These are phyloP conservation scores for Psilanteris sp. DNA, from an alignment of 1,140 invertebrate genomes.

Conservation along the genomic window DNA sequence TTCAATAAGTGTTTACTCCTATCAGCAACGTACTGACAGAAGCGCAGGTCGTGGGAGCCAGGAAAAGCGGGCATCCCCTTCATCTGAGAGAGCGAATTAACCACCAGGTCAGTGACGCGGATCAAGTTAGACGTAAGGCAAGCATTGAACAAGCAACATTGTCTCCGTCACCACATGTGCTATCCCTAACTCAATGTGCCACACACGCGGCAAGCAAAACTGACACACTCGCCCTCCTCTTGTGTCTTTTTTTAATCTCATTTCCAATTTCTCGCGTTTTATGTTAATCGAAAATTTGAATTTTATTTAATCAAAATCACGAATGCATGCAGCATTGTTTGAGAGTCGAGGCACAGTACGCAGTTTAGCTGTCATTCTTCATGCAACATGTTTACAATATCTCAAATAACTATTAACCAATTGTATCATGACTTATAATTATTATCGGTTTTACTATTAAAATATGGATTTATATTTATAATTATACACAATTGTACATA, in stretches of 20 bases:
- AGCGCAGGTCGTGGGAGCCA: slow-evolving; percentile 94
- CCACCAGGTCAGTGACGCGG: slow-evolving; percentile 79
- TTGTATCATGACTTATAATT: too few species aligned
- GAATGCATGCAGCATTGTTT: slow-evolving; percentile 29
- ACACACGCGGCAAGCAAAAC: slow-evolving; percentile 65
- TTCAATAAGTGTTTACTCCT: slow-evolving; percentile 95
- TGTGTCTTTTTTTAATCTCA: neutral
- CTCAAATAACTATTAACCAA: too few species aligned
- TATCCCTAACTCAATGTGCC: slow-evolving; percentile 73
- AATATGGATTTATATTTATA: too few species aligned
- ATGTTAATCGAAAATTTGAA: too few species aligned
- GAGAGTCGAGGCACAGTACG: slow-evolving; percentile 62
- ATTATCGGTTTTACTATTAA: too few species aligned
- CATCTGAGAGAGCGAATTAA: slow-evolving; percentile 86
- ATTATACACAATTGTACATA: too few species aligned
- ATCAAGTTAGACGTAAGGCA: slow-evolving; percentile 80
- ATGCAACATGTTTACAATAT: slow-evolving; percentile 62
- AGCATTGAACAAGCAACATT: slow-evolving; percentile 81
- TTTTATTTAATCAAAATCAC: slow-evolving; percentile 13
- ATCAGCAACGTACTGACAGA: slow-evolving; percentile 95
- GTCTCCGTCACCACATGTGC: slow-evolving; percentile 80
- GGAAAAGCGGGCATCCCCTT: slow-evolving; percentile 95
- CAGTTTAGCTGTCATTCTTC: slow-evolving; percentile 65
- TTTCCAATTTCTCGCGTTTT: neutral
- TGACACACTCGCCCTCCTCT: slow-evolving; percentile 37